Evolutionary conservation across 2,797 vertebrate species (phyloP).

Genomic region (Sebastes miniatus): DNA sequence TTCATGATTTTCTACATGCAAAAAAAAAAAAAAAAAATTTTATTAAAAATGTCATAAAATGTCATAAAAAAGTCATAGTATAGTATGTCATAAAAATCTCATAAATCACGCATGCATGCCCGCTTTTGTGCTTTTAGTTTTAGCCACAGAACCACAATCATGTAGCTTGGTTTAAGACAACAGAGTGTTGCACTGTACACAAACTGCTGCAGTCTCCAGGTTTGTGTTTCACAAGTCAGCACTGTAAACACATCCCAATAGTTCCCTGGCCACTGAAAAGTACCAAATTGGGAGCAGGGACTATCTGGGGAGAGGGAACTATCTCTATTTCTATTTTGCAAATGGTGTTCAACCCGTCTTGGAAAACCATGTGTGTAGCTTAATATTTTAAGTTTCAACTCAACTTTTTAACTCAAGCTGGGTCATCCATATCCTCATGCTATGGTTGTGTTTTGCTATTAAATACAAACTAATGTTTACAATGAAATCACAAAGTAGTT

Average conservation of each 20-base stretch:
- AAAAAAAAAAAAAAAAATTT: no score
- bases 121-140: no score
- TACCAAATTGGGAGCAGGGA: not conserved
- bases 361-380: not conserved
- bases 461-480: not conserved
- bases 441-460: not conserved
- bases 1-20: no score
- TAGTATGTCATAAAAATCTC: no score
- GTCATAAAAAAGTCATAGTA: no score
- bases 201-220: not conserved
- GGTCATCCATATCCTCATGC: not conserved
- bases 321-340: not conserved
- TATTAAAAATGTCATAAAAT: no score
- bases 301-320: not conserved
- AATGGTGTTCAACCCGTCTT: not conserved
- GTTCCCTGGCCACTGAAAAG: not conserved
- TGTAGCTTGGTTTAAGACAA: not conserved
- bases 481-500: not conserved
- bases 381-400: not conserved
- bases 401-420: not conserved
- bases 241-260: not conserved
- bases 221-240: not conserved
- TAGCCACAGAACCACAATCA: not conserved
- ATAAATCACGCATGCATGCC: no score
- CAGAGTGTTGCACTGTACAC: not conserved